These are phyloP conservation scores for Edolisoma coerulescens DNA, from an alignment of 2,113 vertebrate species.

Conservation along the genomic window DNA sequence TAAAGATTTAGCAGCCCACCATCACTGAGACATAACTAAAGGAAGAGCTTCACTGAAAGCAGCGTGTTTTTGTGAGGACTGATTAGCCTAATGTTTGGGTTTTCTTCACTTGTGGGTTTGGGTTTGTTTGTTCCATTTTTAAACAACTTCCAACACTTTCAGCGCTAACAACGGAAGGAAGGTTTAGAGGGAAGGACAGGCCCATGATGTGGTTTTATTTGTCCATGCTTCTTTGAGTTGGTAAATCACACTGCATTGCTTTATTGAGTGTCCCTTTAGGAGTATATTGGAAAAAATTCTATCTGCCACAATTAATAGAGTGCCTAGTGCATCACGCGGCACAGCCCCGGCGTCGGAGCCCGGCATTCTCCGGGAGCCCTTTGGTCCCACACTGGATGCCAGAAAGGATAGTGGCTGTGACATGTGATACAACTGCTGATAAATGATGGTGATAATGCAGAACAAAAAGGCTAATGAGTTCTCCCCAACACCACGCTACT, in stretches of 20 bases:
- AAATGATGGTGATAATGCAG: conserved; percentile 42
- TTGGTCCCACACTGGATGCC: conserved; percentile 23
- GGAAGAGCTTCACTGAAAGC: not conserved
- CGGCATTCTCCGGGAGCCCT: not conserved
- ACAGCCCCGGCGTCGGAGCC: not conserved
- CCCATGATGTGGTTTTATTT: conserved; percentile 17
- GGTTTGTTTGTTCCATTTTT: not conserved
- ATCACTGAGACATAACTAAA: not conserved
- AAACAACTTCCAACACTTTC: not conserved
- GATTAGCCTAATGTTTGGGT: not conserved
- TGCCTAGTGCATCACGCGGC: conserved; percentile 13
- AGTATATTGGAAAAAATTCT: conserved; percentile 58
- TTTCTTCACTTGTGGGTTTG: not conserved
- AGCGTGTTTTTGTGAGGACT: not conserved
- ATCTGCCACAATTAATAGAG: conserved; percentile 64
- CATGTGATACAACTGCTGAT: conserved; percentile 37
- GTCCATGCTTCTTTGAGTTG: conserved; percentile 36
- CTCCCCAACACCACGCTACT: not conserved
- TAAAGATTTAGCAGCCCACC: not conserved
- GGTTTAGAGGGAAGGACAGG: not conserved
- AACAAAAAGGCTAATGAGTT: conserved; percentile 52
- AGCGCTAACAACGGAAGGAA: not conserved
- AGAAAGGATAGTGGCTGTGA: conserved; percentile 44
- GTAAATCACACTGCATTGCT: conserved; percentile 53
- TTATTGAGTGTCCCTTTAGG: conserved; percentile 57